Conservation (phyloP, 2,113 vertebrate genomes). For the Hippocampus mohnikei region DNA sequence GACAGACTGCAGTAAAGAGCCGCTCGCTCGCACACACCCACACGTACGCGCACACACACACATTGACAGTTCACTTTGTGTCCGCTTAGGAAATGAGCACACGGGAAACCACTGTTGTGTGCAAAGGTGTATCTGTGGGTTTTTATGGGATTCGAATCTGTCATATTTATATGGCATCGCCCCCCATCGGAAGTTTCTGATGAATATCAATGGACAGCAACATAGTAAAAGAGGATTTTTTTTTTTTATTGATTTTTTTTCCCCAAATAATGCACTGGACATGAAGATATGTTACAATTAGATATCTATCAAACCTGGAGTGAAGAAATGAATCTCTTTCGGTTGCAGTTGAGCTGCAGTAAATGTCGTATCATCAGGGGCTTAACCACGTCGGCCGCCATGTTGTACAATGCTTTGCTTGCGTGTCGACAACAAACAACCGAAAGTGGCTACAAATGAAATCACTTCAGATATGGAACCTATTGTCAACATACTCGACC, state of each 20-base stretch:
- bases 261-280: too few relatives aligned
- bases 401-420: too few relatives aligned
- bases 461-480: not conserved
- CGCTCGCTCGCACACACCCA: constrained; percentile 3
- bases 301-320: too few relatives aligned
- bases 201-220: not conserved
- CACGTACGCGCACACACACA: not conserved
- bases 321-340: too few relatives aligned
- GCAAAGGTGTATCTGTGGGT: not conserved
- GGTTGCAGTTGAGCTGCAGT: too few relatives aligned
- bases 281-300: too few relatives aligned
- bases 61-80: constrained; percentile 11
- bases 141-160: not conserved
- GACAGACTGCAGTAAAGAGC: constrained; percentile 28
- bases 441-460: not conserved
- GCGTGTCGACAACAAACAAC: too few relatives aligned
- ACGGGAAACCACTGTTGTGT: not conserved
- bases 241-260: too few relatives aligned
- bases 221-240: not conserved
- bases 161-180: not conserved
- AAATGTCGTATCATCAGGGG: too few relatives aligned
- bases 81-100: not conserved
- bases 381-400: too few relatives aligned
- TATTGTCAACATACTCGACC: not conserved
- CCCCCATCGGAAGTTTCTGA: not conserved